phyloP scores from a whole-genome alignment of 2,888 invertebrate genomes.

The Tetropium fuscum region DNA sequence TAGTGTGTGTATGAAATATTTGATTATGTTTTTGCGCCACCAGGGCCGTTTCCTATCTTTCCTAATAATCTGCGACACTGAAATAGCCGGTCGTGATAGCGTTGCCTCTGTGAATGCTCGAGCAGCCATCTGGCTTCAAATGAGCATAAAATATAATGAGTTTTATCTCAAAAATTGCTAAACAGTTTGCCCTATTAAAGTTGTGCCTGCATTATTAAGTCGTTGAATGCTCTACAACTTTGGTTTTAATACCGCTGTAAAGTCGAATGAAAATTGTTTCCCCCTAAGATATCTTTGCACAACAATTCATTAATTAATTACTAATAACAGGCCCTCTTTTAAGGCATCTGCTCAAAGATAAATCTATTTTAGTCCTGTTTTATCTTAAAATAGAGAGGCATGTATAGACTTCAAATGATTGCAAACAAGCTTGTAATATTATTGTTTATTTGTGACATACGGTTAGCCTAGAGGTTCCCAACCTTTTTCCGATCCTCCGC shows the following conservation, averaged over 20 bases:
- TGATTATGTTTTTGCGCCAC: conserved; percentile 37
- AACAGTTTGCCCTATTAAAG: conserved; percentile 7
- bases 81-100: conserved; percentile 14
- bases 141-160: conserved; percentile 2
- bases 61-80: conserved; percentile 23
- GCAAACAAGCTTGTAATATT: too few relatives aligned
- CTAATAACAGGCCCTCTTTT: too few relatives aligned
- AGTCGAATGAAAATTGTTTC: conserved; percentile 6
- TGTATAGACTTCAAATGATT: too few relatives aligned
- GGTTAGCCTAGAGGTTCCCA: too few relatives aligned
- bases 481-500: too few relatives aligned
- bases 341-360: too few relatives aligned
- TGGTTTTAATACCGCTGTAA: conserved; percentile 1
- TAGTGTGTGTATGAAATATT: conserved; percentile 44
- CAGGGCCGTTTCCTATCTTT: conserved; percentile 32
- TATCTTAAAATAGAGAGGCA: too few relatives aligned
- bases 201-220: conserved; percentile 10
- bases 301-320: too few relatives aligned
- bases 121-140: conserved; percentile 1
- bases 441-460: too few relatives aligned
- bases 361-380: too few relatives aligned
- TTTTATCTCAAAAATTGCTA: conserved; percentile 9
- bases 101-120: background rate
- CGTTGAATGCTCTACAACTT: conserved; percentile 14
- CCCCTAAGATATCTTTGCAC: too few relatives aligned